These are phyloP conservation scores for Enteromius unitaeniatus DNA, from an alignment of 2,797 vertebrate genomes.

Conservation along the genomic window DNA sequence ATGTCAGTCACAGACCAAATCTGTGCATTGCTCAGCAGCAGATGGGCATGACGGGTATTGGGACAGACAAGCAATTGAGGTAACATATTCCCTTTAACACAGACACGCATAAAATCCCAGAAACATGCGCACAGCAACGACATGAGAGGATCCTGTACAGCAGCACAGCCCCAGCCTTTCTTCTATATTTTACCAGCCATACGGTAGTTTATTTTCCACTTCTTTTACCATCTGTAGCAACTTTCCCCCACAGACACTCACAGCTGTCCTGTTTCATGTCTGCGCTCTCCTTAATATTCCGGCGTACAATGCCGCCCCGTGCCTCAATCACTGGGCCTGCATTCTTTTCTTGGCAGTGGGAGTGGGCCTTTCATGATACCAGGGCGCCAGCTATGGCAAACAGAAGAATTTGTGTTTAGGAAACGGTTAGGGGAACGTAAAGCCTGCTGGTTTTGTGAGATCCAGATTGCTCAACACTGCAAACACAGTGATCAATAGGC, in stretches of 20 bases:
- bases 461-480: slow-evolving; percentile 28
- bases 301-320: slow-evolving; percentile 71
- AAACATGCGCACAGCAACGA: slow-evolving; percentile 40
- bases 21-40: slow-evolving; percentile 55
- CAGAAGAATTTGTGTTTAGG: slow-evolving; percentile 16
- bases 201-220: slow-evolving; percentile 77
- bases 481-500: slow-evolving; percentile 41
- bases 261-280: slow-evolving; percentile 86
- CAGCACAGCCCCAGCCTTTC: slow-evolving; percentile 64
- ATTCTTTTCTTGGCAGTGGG: slow-evolving; percentile 52
- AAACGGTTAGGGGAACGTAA: not conserved
- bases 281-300: slow-evolving; percentile 77
- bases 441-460: not conserved
- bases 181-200: slow-evolving; percentile 84
- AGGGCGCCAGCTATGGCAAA: slow-evolving; percentile 27
- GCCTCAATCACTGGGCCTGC: slow-evolving; percentile 67
- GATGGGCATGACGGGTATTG: slow-evolving; percentile 59
- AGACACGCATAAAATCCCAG: slow-evolving; percentile 39
- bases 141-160: slow-evolving; percentile 54
- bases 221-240: slow-evolving; percentile 83
- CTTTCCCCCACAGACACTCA: slow-evolving; percentile 85
- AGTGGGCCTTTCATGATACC: slow-evolving; percentile 49
- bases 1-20: slow-evolving; percentile 57
- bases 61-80: slow-evolving; percentile 53
- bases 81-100: slow-evolving; percentile 56